These are phyloP conservation scores for Ladona fulva DNA, from an alignment of 1,140 invertebrate genomes.

Conservation along the genomic window DNA sequence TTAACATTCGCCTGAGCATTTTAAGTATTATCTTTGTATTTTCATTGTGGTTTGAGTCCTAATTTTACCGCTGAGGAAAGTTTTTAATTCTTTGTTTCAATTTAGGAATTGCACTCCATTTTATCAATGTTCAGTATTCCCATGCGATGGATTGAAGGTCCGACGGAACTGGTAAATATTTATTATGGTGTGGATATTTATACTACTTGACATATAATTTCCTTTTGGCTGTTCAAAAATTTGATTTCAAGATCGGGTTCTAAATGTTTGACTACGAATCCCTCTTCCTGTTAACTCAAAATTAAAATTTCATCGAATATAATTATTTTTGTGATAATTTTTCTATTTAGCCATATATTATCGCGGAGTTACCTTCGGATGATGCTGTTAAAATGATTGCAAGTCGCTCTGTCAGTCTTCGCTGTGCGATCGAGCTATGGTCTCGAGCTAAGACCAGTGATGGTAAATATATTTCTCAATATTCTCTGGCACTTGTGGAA, in stretches of 20 bases:
- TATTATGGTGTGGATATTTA: background rate
- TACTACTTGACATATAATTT: too few relatives aligned
- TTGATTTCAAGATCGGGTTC: too few relatives aligned
- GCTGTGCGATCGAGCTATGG: conserved; percentile 72
- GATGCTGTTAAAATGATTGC: conserved; percentile 52
- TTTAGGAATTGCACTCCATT: background rate
- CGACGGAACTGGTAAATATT: background rate
- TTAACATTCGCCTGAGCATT: too few relatives aligned
- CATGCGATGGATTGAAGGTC: background rate
- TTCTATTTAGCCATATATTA: conserved; percentile 58
- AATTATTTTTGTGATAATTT: too few relatives aligned
- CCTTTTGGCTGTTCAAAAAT: too few relatives aligned
- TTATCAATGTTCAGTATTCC: background rate
- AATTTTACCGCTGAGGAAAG: background rate
- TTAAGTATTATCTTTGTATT: background rate
- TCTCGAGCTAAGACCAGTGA: conserved; percentile 45
- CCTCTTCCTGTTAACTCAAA: too few relatives aligned
- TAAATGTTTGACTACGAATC: too few relatives aligned
- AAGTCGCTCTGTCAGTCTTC: conserved; percentile 64
- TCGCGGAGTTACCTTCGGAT: conserved; percentile 59
- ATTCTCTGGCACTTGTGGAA: too few relatives aligned
- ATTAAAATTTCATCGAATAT: too few relatives aligned
- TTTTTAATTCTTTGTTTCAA: background rate
- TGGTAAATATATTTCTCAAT: conserved; percentile 16
- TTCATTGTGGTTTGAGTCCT: background rate